Conservation (phyloP, 2,797 vertebrate species). For the Hippopotamyrus pictus region DNA sequence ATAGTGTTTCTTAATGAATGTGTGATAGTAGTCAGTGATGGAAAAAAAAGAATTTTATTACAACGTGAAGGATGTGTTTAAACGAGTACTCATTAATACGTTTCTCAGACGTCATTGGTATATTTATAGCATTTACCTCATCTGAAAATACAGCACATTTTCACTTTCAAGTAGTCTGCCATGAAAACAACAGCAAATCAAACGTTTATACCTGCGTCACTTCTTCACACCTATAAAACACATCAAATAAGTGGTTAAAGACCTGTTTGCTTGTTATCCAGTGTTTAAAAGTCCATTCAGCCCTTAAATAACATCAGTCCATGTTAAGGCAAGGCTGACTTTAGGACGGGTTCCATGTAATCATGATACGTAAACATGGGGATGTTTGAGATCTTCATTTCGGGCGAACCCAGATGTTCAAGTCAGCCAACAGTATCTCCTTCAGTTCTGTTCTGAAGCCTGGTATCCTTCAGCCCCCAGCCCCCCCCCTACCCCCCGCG, state of each 20-base stretch:
- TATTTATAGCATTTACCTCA: not conserved
- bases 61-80: not conserved
- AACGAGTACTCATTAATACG: not conserved
- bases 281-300: not conserved
- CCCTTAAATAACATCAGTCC: not conserved
- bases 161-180: not conserved
- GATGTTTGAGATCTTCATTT: not conserved
- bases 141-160: not conserved
- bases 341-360: not conserved
- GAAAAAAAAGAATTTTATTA: not conserved
- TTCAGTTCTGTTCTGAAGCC: not conserved
- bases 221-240: not conserved
- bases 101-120: conserved; percentile 15
- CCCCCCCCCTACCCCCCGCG: not conserved
- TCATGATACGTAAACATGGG: not conserved
- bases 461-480: not conserved
- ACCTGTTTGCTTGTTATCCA: conserved; percentile 5
- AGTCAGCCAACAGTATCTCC: not conserved
- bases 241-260: conserved; percentile 7
- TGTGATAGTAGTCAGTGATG: not conserved
- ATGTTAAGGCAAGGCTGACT: not conserved
- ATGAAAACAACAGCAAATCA: not conserved
- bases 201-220: not conserved
- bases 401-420: not conserved
- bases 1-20: not conserved